A percentile compares a stretch with the other conserved stretches of the same genome.
These are phyloP conservation scores for Oreochromis mossambicus DNA, from an alignment of 2,797 vertebrate species.

Conservation along the genomic window DNA sequence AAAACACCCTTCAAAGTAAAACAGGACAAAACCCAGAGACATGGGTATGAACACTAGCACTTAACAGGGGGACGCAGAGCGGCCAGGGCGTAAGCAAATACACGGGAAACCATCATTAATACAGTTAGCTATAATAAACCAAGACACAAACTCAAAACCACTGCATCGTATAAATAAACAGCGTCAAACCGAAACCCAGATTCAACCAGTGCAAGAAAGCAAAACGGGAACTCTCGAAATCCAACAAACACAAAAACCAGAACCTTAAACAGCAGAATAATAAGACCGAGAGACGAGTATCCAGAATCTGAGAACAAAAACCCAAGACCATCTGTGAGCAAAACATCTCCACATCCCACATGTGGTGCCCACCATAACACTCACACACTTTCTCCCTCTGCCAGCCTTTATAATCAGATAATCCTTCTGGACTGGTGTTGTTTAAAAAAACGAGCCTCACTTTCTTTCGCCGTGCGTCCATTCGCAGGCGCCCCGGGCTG, in stretches of 20 bases:
- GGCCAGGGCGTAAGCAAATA: background rate
- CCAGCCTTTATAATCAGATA: background rate
- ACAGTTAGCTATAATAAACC: accelerated
- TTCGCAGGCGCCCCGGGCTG: background rate
- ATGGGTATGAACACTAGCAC: background rate
- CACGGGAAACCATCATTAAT: background rate
- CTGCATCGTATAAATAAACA: background rate
- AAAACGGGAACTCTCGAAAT: background rate
- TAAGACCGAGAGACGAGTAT: background rate
- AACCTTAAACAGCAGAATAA: background rate
- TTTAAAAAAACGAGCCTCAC: background rate
- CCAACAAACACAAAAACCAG: background rate
- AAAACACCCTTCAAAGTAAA: background rate
- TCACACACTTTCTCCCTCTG: background rate
- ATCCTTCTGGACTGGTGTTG: background rate
- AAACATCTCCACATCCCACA: background rate
- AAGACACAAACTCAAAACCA: background rate
- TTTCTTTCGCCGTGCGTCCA: background rate
- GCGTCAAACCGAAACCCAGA: background rate
- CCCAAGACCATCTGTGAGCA: background rate
- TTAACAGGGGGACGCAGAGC: accelerated
- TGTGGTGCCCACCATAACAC: background rate
- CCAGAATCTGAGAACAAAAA: background rate
- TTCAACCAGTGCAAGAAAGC: background rate
- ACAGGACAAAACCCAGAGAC: background rate